Base-by-base conservation (phyloP, 2,888 invertebrate genomes). In the Petrolisthes cinctipes region DNA sequence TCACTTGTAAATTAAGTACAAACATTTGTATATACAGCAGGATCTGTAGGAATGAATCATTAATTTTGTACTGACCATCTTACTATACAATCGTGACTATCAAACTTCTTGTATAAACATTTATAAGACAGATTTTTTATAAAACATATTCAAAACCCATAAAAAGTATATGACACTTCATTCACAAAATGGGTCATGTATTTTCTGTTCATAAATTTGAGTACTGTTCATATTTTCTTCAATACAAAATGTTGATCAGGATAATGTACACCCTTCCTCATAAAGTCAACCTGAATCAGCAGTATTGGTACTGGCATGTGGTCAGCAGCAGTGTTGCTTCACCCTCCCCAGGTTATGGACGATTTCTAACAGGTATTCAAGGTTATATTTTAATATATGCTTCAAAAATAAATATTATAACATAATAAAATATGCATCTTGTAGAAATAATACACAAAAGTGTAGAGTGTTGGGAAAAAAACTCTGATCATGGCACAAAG, bases 21-120 rank as follows among this genome's bases (percentile, higher is more conserved):
- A 76, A 86, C 75, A 51, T 37, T 37, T 37, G 37, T 37, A 56
- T 76, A 86, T 75, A 79, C 79, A 85, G 81, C 68, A 54, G 61
- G 71, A 75, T 76, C 68, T 51, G 66, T 86, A 86, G 86, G 86
- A 86, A 86, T 86, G 86, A 82, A 86, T 56, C 75, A 53, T 66
- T 37, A 82, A 81, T 37, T 37, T 86, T 82, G 86, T 82, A 86
- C 86, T 86, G 82, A 23, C 71, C 71, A 71, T 71, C 71, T n/a
- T n/a, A n/a, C 37, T 37, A 37, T 37, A 37, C 37, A 37, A 37
- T 37, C 37, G 37, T 37, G 37, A 37, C 37, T 37, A 37, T 37
- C 37, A 37, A 37, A 37, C 37, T 37, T 37, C 37, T 37, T 37
- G 37, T 37, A 37, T 37, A 37, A 37, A 37, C 0, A 37, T 37